These are phyloP conservation scores for Shargacucullia verbasci DNA, from an alignment of 2,888 invertebrate genomes.

Conservation along the genomic window DNA sequence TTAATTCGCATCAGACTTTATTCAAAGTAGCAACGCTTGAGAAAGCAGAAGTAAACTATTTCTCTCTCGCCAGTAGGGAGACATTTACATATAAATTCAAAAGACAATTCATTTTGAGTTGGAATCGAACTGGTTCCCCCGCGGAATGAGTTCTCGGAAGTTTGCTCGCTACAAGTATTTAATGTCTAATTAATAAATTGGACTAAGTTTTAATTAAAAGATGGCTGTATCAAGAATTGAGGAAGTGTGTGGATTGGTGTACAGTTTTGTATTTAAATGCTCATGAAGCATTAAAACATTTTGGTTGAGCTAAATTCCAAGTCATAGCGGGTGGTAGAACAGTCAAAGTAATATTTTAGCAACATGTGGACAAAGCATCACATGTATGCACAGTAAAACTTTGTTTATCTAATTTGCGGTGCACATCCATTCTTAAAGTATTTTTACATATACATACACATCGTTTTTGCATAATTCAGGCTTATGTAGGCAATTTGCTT, in stretches of 20 bases:
- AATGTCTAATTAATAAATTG: constrained; percentile 69
- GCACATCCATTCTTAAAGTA: too few relatives aligned
- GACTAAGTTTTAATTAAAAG: constrained; percentile 61
- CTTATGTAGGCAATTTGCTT: too few relatives aligned
- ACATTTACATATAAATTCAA: constrained; percentile 78
- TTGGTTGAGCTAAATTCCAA: too few relatives aligned
- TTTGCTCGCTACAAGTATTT: constrained; percentile 58
- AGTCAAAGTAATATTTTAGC: too few relatives aligned
- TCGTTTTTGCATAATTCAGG: too few relatives aligned
- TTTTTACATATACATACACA: too few relatives aligned
- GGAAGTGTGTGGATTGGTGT: constrained; percentile 24
- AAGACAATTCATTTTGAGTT: constrained; percentile 65
- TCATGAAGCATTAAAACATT: too few relatives aligned
- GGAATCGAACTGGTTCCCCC: constrained; percentile 70
- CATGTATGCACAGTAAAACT: too few relatives aligned
- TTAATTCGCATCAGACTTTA: constrained; percentile 45
- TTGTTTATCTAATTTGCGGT: too few relatives aligned
- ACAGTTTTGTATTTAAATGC: not conserved
- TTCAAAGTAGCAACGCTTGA: constrained; percentile 49
- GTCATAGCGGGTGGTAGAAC: too few relatives aligned
- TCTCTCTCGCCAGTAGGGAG: constrained; percentile 53
- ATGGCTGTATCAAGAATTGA: constrained; percentile 36
- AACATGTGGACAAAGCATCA: too few relatives aligned
- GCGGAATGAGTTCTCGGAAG: constrained; percentile 65
- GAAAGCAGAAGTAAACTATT: constrained; percentile 68